phyloP scores from a whole-genome alignment of 53 echinoderm and acorn worm species.

The Actinopyga echinites region DNA sequence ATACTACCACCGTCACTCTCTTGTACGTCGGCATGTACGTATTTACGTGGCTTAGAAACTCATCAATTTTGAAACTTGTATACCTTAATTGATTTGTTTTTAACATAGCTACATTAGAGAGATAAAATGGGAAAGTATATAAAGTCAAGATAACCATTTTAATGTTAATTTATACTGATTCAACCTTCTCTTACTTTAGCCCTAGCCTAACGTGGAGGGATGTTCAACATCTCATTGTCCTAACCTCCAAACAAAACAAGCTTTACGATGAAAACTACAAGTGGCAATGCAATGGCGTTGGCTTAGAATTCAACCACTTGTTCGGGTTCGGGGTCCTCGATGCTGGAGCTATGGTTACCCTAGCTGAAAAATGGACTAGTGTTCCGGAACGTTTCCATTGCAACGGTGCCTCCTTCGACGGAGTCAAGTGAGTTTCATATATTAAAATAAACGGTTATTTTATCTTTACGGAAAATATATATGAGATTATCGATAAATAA shows the following conservation, averaged over 20 bases:
- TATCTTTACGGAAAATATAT: background rate
- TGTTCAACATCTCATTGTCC: constrained; percentile 89
- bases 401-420: constrained; percentile 85
- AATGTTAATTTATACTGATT: too few species aligned
- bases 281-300: constrained; percentile 98
- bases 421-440: constrained; percentile 58
- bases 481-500: background rate
- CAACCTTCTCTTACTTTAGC: constrained; percentile 33
- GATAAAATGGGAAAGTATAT: background rate
- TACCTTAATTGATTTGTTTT: background rate
- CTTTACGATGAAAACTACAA: constrained; percentile 94
- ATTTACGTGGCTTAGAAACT: too few species aligned
- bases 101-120: background rate
- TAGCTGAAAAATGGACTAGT: constrained; percentile 85
- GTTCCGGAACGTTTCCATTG: constrained; percentile 93
- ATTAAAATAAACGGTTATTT: background rate
- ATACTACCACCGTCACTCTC: too few species aligned
- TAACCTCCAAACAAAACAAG: constrained; percentile 90
- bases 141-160: background rate
- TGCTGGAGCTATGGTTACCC: constrained; percentile 93
- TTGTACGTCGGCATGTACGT: too few species aligned
- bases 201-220: constrained; percentile 89
- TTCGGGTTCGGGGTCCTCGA: constrained; percentile 98
- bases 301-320: constrained; percentile 93
- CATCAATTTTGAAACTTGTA: too few species aligned